Conservation (phyloP, 2,888 invertebrate genomes). For the Piscicola geometra region DNA sequence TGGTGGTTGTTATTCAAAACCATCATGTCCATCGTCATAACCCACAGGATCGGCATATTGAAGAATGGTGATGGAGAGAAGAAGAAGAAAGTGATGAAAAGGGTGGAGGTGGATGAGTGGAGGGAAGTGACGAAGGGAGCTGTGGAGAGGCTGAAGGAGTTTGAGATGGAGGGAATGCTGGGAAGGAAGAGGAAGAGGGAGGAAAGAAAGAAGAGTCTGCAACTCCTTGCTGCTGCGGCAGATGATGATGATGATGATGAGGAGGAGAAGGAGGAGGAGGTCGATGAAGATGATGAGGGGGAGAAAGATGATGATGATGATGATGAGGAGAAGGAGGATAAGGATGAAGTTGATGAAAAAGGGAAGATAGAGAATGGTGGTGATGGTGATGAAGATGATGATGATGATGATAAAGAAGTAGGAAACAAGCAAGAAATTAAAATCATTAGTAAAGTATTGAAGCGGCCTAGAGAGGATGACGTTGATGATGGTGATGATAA, state of each 20-base stretch:
- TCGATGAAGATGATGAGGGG: not conserved
- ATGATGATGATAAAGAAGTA: too few relatives aligned
- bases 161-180: not conserved
- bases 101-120: not conserved
- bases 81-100: not conserved
- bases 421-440: too few relatives aligned
- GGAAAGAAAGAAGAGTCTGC: not conserved
- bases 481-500: conserved; percentile 24
- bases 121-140: not conserved
- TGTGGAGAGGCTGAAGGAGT: not conserved
- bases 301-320: conserved; percentile 7
- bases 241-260: not conserved
- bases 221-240: not conserved
- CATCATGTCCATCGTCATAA: too few relatives aligned
- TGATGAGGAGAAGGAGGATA: conserved; percentile 31
- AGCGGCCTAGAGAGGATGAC: too few relatives aligned
- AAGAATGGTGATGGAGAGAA: not conserved
- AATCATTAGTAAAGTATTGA: too few relatives aligned
- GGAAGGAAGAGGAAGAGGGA: not conserved
- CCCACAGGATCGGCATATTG: too few relatives aligned
- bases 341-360: conserved; percentile 21
- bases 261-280: not conserved
- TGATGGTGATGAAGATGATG: too few relatives aligned
- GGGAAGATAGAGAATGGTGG: too few relatives aligned
- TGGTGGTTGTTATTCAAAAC: too few relatives aligned